A percentile compares a stretch with the other conserved stretches of the same genome.
These are phyloP conservation scores for Pristionchus exspectatus DNA, from an alignment of 2,888 invertebrate genomes.

Conservation along the genomic window DNA sequence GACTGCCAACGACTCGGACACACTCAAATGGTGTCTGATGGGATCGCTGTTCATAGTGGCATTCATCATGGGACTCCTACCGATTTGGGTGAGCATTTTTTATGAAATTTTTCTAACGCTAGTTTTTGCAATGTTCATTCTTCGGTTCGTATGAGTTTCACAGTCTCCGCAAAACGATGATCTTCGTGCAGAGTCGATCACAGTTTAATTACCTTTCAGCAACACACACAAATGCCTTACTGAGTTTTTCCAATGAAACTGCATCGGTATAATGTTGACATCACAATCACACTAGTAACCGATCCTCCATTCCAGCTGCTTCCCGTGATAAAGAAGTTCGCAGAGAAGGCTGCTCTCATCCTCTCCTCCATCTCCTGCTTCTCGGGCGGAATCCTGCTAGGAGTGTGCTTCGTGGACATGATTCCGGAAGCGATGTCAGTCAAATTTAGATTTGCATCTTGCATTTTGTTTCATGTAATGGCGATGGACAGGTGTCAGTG, in stretches of 20 bases:
- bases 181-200: not conserved
- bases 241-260: no score
- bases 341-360: conserved; percentile 10
- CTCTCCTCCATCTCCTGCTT: conserved; percentile 43
- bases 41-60: conserved; percentile 21
- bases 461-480: no score
- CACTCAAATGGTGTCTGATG: conserved; percentile 45
- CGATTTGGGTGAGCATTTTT: conserved; percentile 7
- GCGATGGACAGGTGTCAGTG: no score
- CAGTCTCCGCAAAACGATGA: not conserved
- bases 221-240: no score
- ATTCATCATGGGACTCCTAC: conserved; percentile 39
- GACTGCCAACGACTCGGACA: conserved; percentile 27
- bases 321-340: not conserved
- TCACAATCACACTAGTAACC: no score
- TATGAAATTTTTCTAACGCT: not conserved
- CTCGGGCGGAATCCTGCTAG: conserved; percentile 45
- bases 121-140: not conserved
- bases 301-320: conserved; percentile 11
- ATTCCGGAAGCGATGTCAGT: conserved; percentile 51
- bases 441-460: not conserved
- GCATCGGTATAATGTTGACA: no score
- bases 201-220: not conserved
- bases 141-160: not conserved
- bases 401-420: conserved; percentile 51